Evolutionary conservation across 2,888 invertebrate genomes (phyloP).

Genomic region (Agonum fuliginosum): DNA sequence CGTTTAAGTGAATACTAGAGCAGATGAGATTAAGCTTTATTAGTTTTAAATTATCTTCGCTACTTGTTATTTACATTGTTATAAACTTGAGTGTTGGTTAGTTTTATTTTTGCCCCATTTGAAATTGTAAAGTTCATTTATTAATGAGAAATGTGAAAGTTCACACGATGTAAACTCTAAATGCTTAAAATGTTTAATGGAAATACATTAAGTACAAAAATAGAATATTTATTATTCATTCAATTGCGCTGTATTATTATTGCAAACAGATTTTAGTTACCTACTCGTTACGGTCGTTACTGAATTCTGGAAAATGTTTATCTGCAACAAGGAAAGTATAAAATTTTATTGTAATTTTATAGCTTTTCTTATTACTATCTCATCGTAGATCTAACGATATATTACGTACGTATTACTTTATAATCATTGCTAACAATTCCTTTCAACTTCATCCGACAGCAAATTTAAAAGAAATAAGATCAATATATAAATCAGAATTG

Average conservation of each 20-base stretch:
- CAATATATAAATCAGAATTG: no score
- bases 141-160: neutral
- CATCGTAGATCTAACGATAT: neutral
- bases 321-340: neutral
- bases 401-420: neutral
- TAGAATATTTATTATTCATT: neutral
- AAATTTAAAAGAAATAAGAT: no score
- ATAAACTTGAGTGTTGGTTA: neutral
- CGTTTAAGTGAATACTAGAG: neutral
- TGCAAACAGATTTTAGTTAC: neutral
- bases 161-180: neutral
- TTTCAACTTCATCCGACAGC: neutral
- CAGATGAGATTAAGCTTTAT: conserved; percentile 7
- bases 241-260: neutral
- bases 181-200: neutral
- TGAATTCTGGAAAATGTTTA: neutral
- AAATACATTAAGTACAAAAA: no score
- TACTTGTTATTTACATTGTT: conserved; percentile 27
- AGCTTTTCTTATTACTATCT: neutral
- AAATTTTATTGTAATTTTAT: neutral
- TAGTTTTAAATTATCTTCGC: conserved; percentile 23
- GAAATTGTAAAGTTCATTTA: conserved; percentile 8
- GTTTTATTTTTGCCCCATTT: neutral
- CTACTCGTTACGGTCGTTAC: neutral
- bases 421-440: neutral